These are phyloP conservation scores for Tinea trinotella DNA, from an alignment of 2,888 invertebrate genomes.

Conservation along the genomic window DNA sequence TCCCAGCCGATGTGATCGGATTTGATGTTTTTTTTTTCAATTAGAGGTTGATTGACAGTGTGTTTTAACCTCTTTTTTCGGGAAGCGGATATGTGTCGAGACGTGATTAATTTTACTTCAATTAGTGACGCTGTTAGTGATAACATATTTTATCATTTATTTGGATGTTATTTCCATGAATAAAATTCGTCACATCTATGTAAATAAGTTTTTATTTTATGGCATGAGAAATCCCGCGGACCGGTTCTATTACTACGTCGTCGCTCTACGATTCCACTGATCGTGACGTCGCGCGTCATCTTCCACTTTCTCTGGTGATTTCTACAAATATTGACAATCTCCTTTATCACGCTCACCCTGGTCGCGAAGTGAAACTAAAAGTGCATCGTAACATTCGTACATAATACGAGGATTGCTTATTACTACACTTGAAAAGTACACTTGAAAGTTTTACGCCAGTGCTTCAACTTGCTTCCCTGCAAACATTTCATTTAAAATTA, in stretches of 20 bases:
- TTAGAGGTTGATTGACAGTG: slow-evolving; percentile 8
- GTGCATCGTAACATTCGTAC: slow-evolving; percentile 22
- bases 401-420: background rate
- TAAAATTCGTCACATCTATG: slow-evolving; percentile 1
- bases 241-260: background rate
- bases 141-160: background rate
- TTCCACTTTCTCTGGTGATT: slow-evolving; percentile 35
- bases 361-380: slow-evolving; percentile 32
- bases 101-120: background rate
- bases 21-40: slow-evolving; percentile 14
- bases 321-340: slow-evolving; percentile 44
- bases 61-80: background rate
- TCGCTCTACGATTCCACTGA: background rate
- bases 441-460: background rate
- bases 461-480: no score
- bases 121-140: background rate
- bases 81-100: background rate
- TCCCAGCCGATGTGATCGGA: background rate
- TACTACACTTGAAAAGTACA: no score
- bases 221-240: slow-evolving; percentile 1
- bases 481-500: no score
- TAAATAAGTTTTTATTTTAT: slow-evolving; percentile 1
- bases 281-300: slow-evolving; percentile 3
- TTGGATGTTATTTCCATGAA: background rate
- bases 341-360: slow-evolving; percentile 32